These are phyloP conservation scores for Tetragnatha versicolor DNA, from an alignment of 1,140 invertebrate genomes.

Conservation along the genomic window DNA sequence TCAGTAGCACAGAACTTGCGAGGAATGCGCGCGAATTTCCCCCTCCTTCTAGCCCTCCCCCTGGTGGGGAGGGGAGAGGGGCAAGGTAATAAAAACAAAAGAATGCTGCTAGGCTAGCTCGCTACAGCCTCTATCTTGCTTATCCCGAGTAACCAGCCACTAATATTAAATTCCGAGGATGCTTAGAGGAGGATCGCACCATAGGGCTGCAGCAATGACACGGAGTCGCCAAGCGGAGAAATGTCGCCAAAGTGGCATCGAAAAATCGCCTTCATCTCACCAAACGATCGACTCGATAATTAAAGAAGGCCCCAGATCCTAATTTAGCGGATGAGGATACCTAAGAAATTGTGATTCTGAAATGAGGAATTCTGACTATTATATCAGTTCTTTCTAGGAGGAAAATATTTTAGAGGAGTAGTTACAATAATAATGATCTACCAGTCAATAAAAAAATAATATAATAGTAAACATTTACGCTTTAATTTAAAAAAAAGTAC, in stretches of 20 bases:
- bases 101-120: slow-evolving; percentile 44
- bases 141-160: slow-evolving; percentile 51
- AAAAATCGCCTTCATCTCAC: too few species aligned
- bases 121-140: slow-evolving; percentile 47
- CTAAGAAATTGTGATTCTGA: too few species aligned
- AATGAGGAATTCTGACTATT: too few species aligned
- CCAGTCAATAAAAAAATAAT: too few species aligned
- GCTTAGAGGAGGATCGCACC: slow-evolving; percentile 39
- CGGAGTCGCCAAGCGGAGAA: slow-evolving; percentile 31
- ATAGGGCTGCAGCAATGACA: slow-evolving; percentile 42
- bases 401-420: too few species aligned
- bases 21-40: slow-evolving; percentile 50
- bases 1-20: slow-evolving; percentile 30
- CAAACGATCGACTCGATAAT: too few species aligned
- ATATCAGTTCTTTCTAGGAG: too few species aligned
- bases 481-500: too few species aligned
- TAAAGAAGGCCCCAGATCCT: too few species aligned
- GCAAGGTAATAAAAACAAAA: slow-evolving; percentile 54
- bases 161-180: slow-evolving; percentile 56
- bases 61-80: slow-evolving; percentile 1
- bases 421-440: too few species aligned
- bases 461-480: too few species aligned
- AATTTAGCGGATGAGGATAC: too few species aligned
- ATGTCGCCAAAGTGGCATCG: slow-evolving; percentile 18
- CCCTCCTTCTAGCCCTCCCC: not conserved